Evolutionary conservation across 2,888 invertebrate species (phyloP).

Genomic region (Drosophila antonietae): DNA sequence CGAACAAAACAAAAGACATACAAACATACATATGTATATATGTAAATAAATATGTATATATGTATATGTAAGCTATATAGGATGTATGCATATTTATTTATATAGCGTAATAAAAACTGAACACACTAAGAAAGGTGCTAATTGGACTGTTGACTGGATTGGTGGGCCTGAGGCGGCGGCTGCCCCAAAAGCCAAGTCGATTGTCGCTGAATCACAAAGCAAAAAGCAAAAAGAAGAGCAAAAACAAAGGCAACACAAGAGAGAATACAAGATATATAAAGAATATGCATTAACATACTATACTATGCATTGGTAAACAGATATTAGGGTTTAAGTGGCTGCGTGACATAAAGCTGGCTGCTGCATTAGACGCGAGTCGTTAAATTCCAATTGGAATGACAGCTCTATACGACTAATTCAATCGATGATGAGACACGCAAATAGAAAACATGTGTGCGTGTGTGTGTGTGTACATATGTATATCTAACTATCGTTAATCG

Average conservation of each 20-base stretch:
- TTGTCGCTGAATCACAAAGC: conserved; percentile 26
- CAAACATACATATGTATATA: background rate
- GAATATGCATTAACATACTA: background rate
- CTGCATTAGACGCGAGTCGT: background rate
- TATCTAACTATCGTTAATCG: conserved; percentile 29
- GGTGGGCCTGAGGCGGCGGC: conserved; percentile 1
- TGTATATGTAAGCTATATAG: background rate
- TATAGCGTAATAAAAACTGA: conserved; percentile 12
- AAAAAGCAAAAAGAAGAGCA: background rate
- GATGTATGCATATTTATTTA: background rate
- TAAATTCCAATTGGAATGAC: background rate
- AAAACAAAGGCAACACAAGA: background rate
- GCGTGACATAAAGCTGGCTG: conserved; percentile 24
- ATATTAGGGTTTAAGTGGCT: background rate
- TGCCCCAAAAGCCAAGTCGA: conserved; percentile 28
- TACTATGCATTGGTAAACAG: background rate
- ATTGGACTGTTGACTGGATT: conserved; percentile 33
- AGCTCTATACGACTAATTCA: background rate
- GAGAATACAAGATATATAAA: background rate
- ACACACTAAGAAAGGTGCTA: conserved; percentile 33
- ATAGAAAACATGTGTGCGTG: background rate
- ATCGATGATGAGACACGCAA: background rate
- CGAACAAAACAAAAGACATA: background rate
- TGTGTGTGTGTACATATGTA: background rate
- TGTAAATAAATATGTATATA: too few species aligned